Evolutionary conservation across 1,140 invertebrate genomes (phyloP).

Genomic region (Druon quercuslanigerum): DNA sequence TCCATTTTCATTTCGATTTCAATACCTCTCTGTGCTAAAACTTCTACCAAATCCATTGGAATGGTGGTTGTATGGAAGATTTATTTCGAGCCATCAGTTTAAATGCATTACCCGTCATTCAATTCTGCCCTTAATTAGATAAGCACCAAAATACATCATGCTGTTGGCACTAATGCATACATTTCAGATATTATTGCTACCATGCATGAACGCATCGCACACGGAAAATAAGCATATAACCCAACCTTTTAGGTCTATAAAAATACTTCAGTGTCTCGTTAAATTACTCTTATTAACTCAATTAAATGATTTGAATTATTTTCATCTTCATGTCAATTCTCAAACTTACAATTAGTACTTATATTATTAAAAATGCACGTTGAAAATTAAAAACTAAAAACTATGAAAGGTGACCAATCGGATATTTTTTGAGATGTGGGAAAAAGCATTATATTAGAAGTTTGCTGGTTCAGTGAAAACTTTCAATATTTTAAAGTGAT

Average conservation of each 20-base stretch:
- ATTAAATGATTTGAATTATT: not conserved
- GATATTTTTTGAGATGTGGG: no score
- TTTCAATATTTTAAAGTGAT: no score
- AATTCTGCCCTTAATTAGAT: constrained; percentile 11
- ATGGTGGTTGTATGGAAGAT: constrained; percentile 1
- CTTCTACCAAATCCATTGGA: constrained; percentile 7
- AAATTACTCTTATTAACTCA: not conserved
- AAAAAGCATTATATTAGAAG: no score
- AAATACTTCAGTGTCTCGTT: constrained; percentile 8
- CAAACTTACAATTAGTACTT: no score
- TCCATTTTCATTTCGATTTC: not conserved
- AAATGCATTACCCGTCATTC: constrained; percentile 3
- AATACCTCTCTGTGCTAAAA: not conserved
- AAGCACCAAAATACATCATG: constrained; percentile 20
- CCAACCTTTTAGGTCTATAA: not conserved
- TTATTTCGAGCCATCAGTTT: constrained; percentile 12
- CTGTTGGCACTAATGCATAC: not conserved
- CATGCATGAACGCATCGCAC: not conserved
- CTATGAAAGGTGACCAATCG: no score
- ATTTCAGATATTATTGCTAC: constrained; percentile 7
- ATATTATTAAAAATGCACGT: no score
- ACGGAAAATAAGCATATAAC: constrained; percentile 11
- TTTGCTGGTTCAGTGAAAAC: no score
- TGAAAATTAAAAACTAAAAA: no score
- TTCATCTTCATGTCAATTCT: no score